Percentiles rank a stretch among this genome's conserved stretches.
These are phyloP conservation scores for Archivesica marissinica DNA, from an alignment of 1,140 invertebrate species.

Conservation along the genomic window DNA sequence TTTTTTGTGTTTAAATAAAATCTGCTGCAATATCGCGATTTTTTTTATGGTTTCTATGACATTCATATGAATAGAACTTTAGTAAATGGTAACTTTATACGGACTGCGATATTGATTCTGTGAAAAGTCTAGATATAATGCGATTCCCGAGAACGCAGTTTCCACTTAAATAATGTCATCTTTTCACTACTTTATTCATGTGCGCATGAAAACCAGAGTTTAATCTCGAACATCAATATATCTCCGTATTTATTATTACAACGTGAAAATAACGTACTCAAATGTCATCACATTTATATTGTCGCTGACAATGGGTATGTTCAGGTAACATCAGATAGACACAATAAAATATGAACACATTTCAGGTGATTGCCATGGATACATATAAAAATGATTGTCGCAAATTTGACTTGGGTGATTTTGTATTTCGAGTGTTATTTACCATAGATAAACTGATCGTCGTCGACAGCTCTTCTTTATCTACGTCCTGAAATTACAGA, in stretches of 20 bases:
- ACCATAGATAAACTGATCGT: slow-evolving; percentile 18
- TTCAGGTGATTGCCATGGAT: neutral
- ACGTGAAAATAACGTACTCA: neutral
- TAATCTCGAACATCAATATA: neutral
- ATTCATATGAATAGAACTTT: too few species aligned
- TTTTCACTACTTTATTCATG: neutral
- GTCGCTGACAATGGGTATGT: neutral
- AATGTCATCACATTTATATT: neutral
- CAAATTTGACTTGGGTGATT: too few species aligned
- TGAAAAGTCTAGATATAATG: neutral
- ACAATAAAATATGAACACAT: neutral
- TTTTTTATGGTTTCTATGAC: too few species aligned
- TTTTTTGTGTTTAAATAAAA: too few species aligned
- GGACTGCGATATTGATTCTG: neutral
- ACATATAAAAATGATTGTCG: slow-evolving; percentile 12
- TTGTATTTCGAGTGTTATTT: slow-evolving; percentile 8
- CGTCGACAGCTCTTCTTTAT: neutral
- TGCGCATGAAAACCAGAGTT: neutral
- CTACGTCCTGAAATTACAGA: neutral
- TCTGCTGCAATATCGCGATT: too few species aligned
- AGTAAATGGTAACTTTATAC: too few species aligned
- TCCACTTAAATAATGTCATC: slow-evolving; percentile 21
- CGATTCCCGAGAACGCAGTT: neutral
- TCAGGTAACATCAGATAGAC: slow-evolving; percentile 7
- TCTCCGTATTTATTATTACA: neutral